These are phyloP conservation scores for Apamea anceps DNA, from an alignment of 2,888 invertebrate species.

Conservation along the genomic window DNA sequence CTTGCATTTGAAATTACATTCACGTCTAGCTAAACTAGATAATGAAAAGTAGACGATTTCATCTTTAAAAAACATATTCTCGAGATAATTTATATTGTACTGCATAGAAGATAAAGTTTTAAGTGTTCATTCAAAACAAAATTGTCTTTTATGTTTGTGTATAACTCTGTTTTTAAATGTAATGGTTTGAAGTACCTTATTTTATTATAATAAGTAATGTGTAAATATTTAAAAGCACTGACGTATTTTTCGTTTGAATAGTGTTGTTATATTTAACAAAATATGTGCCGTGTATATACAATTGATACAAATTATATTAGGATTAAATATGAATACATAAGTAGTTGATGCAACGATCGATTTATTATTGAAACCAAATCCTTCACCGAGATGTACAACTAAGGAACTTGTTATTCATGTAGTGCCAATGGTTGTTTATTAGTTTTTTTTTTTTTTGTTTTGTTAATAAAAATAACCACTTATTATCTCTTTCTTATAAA, in stretches of 20 bases:
- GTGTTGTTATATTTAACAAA: conserved; percentile 81
- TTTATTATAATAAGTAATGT: conserved; percentile 81
- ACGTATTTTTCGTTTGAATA: conserved; percentile 79
- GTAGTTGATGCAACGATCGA: conserved; percentile 72
- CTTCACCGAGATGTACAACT: conserved; percentile 88
- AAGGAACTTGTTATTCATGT: conserved; percentile 72
- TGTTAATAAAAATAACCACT: conserved; percentile 68
- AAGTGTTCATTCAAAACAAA: conserved; percentile 65
- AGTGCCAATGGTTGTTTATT: conserved; percentile 84
- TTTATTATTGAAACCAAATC: conserved; percentile 83
- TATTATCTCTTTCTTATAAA: conserved; percentile 37
- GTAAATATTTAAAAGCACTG: conserved; percentile 86
- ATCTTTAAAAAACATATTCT: conserved; percentile 37
- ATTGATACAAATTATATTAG: conserved; percentile 82
- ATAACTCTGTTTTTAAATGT: conserved; percentile 62
- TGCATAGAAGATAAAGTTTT: conserved; percentile 36
- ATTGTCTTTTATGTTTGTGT: conserved; percentile 59
- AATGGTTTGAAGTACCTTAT: conserved; percentile 83
- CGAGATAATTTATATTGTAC: conserved; percentile 47
- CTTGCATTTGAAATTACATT: conserved; percentile 51
- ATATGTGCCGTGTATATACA: conserved; percentile 88
- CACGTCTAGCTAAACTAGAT: conserved; percentile 58
- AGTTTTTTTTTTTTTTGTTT: conserved; percentile 65
- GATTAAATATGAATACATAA: conserved; percentile 64
- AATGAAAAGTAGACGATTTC: conserved; percentile 57